phyloP scores from a whole-genome alignment of 2,113 vertebrate species.

The Pipa parva region DNA sequence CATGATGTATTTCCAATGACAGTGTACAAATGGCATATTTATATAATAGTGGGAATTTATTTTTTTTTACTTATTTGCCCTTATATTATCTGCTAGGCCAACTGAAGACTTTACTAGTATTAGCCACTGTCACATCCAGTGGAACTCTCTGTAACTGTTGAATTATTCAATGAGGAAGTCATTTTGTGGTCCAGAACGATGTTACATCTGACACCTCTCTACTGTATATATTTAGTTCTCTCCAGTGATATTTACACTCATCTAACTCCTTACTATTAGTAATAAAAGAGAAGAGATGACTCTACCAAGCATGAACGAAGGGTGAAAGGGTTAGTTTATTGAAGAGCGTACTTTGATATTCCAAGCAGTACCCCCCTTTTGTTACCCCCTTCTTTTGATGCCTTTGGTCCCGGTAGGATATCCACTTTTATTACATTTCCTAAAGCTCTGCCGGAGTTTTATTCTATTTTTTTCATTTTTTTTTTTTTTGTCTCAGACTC shows the following conservation, averaged over 20 bases:
- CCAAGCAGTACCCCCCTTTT: background rate
- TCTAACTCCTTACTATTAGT: background rate
- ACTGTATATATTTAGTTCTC: slow-evolving; percentile 1
- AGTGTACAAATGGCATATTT: no score
- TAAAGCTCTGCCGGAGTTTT: slow-evolving; percentile 24
- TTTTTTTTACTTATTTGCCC: no score
- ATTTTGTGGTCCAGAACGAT: slow-evolving; percentile 10
- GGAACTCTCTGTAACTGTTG: background rate
- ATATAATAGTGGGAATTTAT: no score
- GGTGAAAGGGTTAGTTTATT: background rate
- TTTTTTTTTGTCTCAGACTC: no score
- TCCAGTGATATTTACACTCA: background rate
- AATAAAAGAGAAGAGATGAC: background rate
- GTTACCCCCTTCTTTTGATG: slow-evolving; percentile 2
- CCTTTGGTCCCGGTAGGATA: slow-evolving; percentile 12
- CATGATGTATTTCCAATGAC: no score
- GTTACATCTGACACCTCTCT: slow-evolving; percentile 13
- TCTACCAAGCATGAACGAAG: background rate
- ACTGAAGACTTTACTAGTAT: no score
- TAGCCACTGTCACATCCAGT: no score
- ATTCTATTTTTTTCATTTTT: no score
- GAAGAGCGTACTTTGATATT: background rate
- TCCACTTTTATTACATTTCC: slow-evolving; percentile 28
- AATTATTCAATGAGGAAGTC: slow-evolving; percentile 19
- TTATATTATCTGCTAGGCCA: no score